Evolutionary conservation across 2,797 vertebrate species (phyloP), one percentile per base, ranked within the genome.

Genomic region (Carapus acus): DNA sequence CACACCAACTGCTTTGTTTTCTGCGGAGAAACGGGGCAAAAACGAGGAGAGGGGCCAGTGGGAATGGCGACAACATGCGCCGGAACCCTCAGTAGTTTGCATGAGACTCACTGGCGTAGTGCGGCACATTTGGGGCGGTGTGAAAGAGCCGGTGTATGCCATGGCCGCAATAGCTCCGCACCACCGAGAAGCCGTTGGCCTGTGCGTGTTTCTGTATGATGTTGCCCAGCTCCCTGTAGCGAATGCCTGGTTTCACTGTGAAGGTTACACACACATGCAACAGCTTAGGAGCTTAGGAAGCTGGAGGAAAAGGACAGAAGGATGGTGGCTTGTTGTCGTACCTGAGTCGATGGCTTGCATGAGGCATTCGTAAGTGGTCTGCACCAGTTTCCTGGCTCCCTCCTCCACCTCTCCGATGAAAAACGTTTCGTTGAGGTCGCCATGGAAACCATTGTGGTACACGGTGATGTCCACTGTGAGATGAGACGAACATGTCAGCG

Each of bases 1-100:
- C 20, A 99, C 96, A 60, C 96, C 96, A 56, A 99, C 96, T 6
- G 96, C 96, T 87, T 99, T 99, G 78, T 99, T 99, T 91, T 99
- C 96, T 99, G 78, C 12, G 43, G 31, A 67, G 0, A 72, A 44
- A 15, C 11, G 29, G 56, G 1, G n/a, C n/a, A n/a, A n/a, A 18
- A 0, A 49, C 19, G 31, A 33, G 6, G 8, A 33, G 12, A 33
- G 27, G 11, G 1, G 18, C 4, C 5, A 2, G 2, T 19, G 1
- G 8, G n/a, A n/a, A n/a, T n/a, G n/a, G n/a, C n/a, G n/a, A n/a
- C n/a, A n/a, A n/a, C n/a, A n/a, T n/a, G n/a, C n/a, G n/a, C n/a
- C n/a, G n/a, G n/a, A n/a, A n/a, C n/a, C n/a, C n/a, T n/a, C n/a
- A n/a, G n/a, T n/a, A n/a, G n/a, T 27, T 4, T 27, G 24, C 9